Evolutionary conservation across 1,140 invertebrate species (phyloP), one percentile per base, ranked within the genome.

Genomic region (Diprion similis): DNA sequence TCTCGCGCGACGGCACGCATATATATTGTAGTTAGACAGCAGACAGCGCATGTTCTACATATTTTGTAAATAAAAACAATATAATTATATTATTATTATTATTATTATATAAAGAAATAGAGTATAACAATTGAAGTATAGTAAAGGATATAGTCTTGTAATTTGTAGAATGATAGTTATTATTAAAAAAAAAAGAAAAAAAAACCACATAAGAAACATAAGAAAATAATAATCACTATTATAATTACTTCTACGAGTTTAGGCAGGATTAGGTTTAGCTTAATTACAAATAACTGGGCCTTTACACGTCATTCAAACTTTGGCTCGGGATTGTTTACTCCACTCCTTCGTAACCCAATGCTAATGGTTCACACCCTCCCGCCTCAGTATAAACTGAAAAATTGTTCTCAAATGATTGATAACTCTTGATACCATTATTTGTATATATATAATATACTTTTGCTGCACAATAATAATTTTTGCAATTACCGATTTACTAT

Each of bases 1-100:
- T 85, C 80, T 85, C 80, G 80, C 82, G 83, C 81, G 81, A 84
- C 80, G 82, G 83, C 82, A 85, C 84, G 83, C 81, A 83, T 84
- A 73, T 46, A 66, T 65, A 81, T 78, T 75, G 79, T 85, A 87
- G 83, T 83, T 84, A 85, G 81, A 79, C 81, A 84, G 85, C 81
- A 76, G 82, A 82, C 75, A 79, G 76, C 84, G 79, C 85, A 82
- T 86, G 84, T 82, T 84, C 79, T 80, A 85, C 80, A 81, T 81
- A 84, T 79, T 84, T 84, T 87, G 84, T 87, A 87, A 84, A 87
- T 86, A 86, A 75, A 73, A 79, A 37, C 24, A 37, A 37, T 37
- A 37, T 37, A 19, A 19, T 19, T 67, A 74, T 77, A 78, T 69
- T 45, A 75, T 77, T 72, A 74, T 51, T 66, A 66, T 72, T 51